A percentile compares a stretch with the other conserved stretches of the same genome.
phyloP scores from a whole-genome alignment of 2,113 vertebrate species.

The Chaenogobius annularis region DNA sequence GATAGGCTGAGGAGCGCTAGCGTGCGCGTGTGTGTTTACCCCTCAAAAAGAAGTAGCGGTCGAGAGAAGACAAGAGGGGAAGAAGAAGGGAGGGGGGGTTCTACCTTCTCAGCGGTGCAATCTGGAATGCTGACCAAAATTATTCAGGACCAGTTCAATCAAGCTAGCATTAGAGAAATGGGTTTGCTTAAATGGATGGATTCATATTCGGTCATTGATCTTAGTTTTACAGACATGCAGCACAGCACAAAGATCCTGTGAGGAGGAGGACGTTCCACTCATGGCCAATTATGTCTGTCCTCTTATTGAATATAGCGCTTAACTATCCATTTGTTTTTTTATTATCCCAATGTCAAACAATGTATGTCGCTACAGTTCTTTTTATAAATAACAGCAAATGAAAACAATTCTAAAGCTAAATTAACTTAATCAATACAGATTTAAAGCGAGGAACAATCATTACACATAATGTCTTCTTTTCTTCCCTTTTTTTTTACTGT shows the following conservation, averaged over 20 bases:
- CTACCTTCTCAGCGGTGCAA: constrained; percentile 52
- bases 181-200: constrained; percentile 5
- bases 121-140: constrained; percentile 27
- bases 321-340: neutral
- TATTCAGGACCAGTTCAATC: constrained; percentile 30
- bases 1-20: constrained; percentile 84
- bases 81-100: constrained; percentile 60
- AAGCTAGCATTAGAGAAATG: constrained; percentile 7
- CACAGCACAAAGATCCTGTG: constrained; percentile 2
- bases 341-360: neutral
- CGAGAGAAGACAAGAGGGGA: constrained; percentile 36
- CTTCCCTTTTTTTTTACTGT: too few species aligned
- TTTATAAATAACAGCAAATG: neutral
- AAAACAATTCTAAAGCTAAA: neutral
- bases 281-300: neutral
- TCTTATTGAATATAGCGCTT: neutral
- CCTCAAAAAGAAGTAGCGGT: constrained; percentile 54
- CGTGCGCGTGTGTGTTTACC: constrained; percentile 61
- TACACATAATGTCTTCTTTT: neutral
- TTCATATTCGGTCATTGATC: constrained; percentile 9
- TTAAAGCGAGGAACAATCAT: neutral
- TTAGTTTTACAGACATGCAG: constrained; percentile 1
- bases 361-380: neutral
- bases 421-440: neutral
- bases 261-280: neutral